phyloP scores from a whole-genome alignment of 2,797 vertebrate species.

The Muscicapa striata region DNA sequence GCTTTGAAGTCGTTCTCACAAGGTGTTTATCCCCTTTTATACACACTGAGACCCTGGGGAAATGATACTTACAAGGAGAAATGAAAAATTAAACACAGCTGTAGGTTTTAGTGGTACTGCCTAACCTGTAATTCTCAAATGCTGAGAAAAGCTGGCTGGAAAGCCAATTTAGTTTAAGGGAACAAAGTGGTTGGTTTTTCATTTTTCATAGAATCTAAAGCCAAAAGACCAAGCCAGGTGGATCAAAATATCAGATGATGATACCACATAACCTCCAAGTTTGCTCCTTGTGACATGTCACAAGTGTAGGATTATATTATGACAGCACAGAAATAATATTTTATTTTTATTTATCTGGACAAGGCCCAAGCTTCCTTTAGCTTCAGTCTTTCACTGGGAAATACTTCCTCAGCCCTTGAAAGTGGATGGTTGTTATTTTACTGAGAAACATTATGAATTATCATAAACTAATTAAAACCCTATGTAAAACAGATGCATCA shows the following conservation, averaged over 20 bases:
- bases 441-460: neutral
- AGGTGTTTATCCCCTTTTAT: neutral
- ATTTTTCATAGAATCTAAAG: neutral
- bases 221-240: neutral
- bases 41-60: neutral
- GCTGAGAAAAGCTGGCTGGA: neutral
- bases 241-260: neutral
- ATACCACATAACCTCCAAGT: neutral
- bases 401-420: neutral
- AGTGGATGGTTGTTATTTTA: rapidly evolving
- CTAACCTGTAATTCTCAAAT: neutral
- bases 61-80: neutral
- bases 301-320: neutral
- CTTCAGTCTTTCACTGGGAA: neutral
- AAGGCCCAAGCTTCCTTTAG: neutral
- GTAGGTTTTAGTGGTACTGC: neutral
- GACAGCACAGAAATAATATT: neutral
- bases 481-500: neutral
- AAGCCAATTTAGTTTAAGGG: neutral
- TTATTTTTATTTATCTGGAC: neutral
- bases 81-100: neutral
- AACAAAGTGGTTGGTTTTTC: neutral
- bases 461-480: neutral
- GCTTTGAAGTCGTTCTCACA: neutral
- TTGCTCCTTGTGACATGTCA: neutral